Evolutionary conservation across 92 coral and sea anemone species (phyloP).

Genomic region (Phenganax subtilis): DNA sequence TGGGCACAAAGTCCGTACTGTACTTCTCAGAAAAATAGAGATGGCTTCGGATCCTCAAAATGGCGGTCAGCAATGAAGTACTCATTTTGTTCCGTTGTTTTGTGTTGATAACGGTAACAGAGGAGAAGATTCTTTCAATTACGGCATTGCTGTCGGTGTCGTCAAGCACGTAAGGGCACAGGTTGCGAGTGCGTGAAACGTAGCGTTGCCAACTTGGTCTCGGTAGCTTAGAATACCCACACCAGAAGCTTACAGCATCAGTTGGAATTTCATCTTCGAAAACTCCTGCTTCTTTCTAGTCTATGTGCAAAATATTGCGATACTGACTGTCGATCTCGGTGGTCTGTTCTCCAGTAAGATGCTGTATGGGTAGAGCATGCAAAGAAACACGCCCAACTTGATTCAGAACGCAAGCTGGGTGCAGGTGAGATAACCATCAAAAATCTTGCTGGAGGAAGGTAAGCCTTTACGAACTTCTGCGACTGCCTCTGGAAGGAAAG

Average conservation of each 20-base stretch:
- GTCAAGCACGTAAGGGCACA: conserved; percentile 22
- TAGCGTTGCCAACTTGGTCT: background rate
- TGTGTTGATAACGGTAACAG: conserved; percentile 7
- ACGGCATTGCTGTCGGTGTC: conserved; percentile 19
- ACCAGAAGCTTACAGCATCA: conserved; percentile 6
- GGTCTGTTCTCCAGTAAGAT: background rate
- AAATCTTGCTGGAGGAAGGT: conserved; percentile 2
- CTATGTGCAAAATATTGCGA: background rate
- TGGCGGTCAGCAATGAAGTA: background rate
- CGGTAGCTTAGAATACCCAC: background rate
- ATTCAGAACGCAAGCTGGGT: background rate
- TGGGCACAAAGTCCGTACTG: conserved; percentile 3
- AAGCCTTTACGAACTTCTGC: background rate
- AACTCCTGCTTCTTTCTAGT: background rate
- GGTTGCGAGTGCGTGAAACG: background rate
- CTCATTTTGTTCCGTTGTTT: conserved; percentile 10
- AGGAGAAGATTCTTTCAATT: conserved; percentile 9
- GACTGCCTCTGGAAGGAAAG: background rate
- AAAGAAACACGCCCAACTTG: background rate
- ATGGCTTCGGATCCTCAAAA: conserved; percentile 7
- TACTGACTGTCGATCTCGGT: background rate
- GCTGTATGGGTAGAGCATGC: conserved; percentile 1
- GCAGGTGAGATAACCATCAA: background rate
- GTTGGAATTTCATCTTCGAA: conserved; percentile 9
- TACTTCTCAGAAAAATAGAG: background rate